These are phyloP conservation scores for Phocides pigmalion DNA, from an alignment of 1,140 invertebrate species.

Conservation along the genomic window DNA sequence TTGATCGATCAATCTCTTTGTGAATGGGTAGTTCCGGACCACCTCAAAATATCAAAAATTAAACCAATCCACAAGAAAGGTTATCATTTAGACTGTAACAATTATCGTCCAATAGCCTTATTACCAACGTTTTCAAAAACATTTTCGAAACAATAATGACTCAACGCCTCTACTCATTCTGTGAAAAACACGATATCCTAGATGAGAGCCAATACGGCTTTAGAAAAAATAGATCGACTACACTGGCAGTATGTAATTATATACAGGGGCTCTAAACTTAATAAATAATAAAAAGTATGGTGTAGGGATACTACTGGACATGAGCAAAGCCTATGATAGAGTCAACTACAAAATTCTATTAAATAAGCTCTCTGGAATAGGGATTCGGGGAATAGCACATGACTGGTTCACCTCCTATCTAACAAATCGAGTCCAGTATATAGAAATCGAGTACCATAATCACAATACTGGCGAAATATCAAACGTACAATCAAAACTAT, in stretches of 20 bases:
- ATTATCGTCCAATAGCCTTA: not conserved
- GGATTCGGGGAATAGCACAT: conserved; percentile 1
- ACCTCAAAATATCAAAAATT: conserved; percentile 12
- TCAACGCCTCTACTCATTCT: conserved; percentile 2
- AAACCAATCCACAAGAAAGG: conserved; percentile 3
- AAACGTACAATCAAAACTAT: too few relatives aligned
- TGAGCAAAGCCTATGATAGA: conserved; percentile 6
- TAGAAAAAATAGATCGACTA: too few relatives aligned
- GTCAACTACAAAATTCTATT: conserved; percentile 1
- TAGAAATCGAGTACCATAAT: conserved; percentile 1
- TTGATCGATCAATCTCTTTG: not conserved
- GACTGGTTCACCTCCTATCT: conserved; percentile 6
- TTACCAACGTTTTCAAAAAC: conserved; percentile 1
- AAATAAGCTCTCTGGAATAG: not conserved
- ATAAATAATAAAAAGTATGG: conserved; percentile 4
- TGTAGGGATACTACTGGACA: not conserved
- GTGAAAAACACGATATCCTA: conserved; percentile 15
- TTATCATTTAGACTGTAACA: not conserved
- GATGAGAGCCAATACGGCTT: too few relatives aligned
- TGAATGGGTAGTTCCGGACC: not conserved
- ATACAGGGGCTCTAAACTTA: not conserved
- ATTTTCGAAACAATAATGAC: conserved; percentile 5
- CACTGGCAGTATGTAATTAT: too few relatives aligned
- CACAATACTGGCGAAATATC: too few relatives aligned
- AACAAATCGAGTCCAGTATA: not conserved